These are phyloP conservation scores for Schlechtendalia chinensis DNA, from an alignment of 1,140 invertebrate species.

Conservation along the genomic window DNA sequence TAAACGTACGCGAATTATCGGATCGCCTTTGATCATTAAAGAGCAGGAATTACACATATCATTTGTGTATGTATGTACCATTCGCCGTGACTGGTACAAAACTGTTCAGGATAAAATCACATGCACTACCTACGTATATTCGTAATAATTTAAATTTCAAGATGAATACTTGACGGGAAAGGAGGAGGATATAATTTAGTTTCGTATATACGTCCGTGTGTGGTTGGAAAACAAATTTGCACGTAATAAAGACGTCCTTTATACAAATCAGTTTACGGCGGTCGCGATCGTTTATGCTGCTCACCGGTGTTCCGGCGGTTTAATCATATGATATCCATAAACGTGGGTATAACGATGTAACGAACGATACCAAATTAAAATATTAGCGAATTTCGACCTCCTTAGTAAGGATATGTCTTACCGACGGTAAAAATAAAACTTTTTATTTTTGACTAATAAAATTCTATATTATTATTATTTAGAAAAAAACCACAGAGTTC, in stretches of 20 bases:
- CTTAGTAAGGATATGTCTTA: too few species aligned
- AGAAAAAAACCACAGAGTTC: too few species aligned
- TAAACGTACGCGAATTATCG: background rate
- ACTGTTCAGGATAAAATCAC: slow-evolving; percentile 10
- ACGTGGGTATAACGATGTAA: background rate
- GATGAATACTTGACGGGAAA: background rate
- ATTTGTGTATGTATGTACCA: background rate
- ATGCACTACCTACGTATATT: background rate
- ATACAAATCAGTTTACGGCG: slow-evolving; percentile 8
- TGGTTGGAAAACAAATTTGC: background rate
- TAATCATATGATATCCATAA: background rate
- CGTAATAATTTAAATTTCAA: background rate
- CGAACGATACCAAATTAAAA: too few species aligned
- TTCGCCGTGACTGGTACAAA: background rate
- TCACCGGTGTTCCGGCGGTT: background rate
- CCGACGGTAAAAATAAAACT: too few species aligned
- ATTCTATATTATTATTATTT: too few species aligned
- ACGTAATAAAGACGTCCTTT: too few species aligned
- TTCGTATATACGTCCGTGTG: slow-evolving; percentile 19
- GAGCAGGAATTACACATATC: slow-evolving; percentile 17
- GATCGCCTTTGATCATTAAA: background rate
- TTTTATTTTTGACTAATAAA: too few species aligned
- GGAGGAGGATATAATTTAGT: slow-evolving; percentile 4
- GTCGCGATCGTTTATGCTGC: background rate
- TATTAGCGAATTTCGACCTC: too few species aligned